phyloP scores from a whole-genome alignment of 2,113 vertebrate species.

The Salvelinus namaycush region DNA sequence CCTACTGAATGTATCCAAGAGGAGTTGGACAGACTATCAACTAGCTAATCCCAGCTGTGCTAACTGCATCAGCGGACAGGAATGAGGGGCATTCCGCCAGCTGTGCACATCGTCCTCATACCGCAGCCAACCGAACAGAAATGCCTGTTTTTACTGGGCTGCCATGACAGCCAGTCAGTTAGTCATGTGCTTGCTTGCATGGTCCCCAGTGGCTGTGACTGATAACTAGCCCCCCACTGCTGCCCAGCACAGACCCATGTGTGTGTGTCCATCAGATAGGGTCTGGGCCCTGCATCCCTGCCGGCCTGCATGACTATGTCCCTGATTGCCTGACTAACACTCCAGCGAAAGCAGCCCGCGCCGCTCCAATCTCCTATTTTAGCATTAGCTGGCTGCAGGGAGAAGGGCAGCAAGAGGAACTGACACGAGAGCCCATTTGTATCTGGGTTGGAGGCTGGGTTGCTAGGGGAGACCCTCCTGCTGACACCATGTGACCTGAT shows the following conservation, averaged over 20 bases:
- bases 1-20: too few species aligned
- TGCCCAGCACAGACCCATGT: conserved; percentile 54
- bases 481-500: conserved; percentile 36
- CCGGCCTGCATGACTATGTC: background rate
- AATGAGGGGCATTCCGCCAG: background rate
- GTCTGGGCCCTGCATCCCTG: background rate
- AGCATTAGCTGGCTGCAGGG: conserved; percentile 7
- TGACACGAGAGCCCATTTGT: background rate
- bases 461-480: conserved; percentile 46
- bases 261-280: conserved; percentile 70
- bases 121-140: conserved; percentile 2
- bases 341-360: background rate
- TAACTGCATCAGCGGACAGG: background rate
- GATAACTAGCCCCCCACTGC: conserved; percentile 22
- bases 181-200: conserved; percentile 14
- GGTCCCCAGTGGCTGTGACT: conserved; percentile 38
- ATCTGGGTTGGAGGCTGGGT: conserved; percentile 23
- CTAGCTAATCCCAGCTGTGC: conserved; percentile 7
- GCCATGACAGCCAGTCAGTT: conserved; percentile 15
- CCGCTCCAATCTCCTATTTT: background rate
- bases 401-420: background rate
- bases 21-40: background rate
- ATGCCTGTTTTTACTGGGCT: conserved; percentile 33
- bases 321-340: background rate
- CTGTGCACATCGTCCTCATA: background rate